A percentile compares a stretch with the other conserved stretches of the same genome.
These are phyloP conservation scores for Endomychus coccineus DNA, from an alignment of 2,888 invertebrate genomes.

Conservation along the genomic window DNA sequence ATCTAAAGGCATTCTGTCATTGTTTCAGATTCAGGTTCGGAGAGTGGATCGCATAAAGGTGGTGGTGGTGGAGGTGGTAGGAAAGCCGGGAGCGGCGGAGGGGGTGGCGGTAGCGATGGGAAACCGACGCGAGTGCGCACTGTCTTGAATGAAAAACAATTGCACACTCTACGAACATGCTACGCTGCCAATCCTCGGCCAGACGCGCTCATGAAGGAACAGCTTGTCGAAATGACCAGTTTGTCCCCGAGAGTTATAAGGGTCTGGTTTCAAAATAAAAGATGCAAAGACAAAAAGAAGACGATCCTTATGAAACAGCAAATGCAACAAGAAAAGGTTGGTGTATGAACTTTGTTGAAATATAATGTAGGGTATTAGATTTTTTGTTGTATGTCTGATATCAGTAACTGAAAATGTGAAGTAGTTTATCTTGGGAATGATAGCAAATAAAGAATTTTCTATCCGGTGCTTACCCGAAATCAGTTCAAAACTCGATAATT, in stretches of 20 bases:
- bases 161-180: conserved; percentile 94
- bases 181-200: conserved; percentile 97
- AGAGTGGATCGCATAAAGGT: conserved; percentile 83
- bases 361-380: no score
- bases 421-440: no score
- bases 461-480: no score
- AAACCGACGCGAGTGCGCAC: conserved; percentile 98
- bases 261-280: conserved; percentile 99
- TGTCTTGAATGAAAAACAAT: conserved; percentile 96
- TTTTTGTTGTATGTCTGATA: no score
- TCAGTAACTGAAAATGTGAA: no score
- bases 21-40: conserved; percentile 79
- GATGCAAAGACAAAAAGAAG: conserved; percentile 96
- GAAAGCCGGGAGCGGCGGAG: conserved; percentile 43
- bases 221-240: conserved; percentile 97
- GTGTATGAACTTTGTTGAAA: conserved; percentile 21
- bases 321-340: conserved; percentile 96
- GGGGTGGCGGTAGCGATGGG: conserved; percentile 63
- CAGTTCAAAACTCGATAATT: no score
- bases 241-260: conserved; percentile 95
- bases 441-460: no score
- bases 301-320: conserved; percentile 95
- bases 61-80: conserved; percentile 38
- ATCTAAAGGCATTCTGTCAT: no score
- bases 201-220: conserved; percentile 98